Percentiles rank a stretch among this genome's conserved stretches.
phyloP scores from a whole-genome alignment of 2,113 vertebrate species.

The Hystrix brachyura region DNA sequence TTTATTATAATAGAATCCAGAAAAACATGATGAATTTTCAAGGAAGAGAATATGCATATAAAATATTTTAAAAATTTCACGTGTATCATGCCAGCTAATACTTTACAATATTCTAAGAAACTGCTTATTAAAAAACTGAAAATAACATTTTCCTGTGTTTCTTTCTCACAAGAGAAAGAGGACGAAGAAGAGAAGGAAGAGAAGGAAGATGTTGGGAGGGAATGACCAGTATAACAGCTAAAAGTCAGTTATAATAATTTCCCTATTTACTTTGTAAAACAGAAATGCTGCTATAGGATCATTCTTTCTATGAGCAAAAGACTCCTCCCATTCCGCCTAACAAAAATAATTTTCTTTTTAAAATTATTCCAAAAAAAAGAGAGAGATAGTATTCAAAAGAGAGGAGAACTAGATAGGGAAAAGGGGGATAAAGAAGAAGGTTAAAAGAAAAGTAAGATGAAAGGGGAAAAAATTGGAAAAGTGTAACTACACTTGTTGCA shows the following conservation, averaged over 20 bases:
- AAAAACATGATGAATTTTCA: conserved; percentile 38
- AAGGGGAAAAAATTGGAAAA: too few species aligned
- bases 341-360: conserved; percentile 43
- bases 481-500: too few species aligned
- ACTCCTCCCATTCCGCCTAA: not conserved
- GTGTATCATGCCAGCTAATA: not conserved
- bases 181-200: not conserved
- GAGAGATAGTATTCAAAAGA: too few species aligned
- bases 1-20: conserved; percentile 9
- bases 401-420: too few species aligned
- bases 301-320: not conserved
- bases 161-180: not conserved
- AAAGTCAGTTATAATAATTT: not conserved
- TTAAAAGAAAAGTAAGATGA: too few species aligned
- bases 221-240: not conserved
- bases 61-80: conserved; percentile 68
- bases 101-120: conserved; percentile 71
- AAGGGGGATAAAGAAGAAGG: too few species aligned
- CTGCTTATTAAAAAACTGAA: conserved; percentile 39
- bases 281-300: not conserved
- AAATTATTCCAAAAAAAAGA: not conserved
- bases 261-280: not conserved
- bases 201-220: not conserved
- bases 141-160: conserved; percentile 2
- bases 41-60: conserved; percentile 6